These are phyloP conservation scores for Petrolisthes manimaculis DNA, from an alignment of 2,888 invertebrate species.

Conservation along the genomic window DNA sequence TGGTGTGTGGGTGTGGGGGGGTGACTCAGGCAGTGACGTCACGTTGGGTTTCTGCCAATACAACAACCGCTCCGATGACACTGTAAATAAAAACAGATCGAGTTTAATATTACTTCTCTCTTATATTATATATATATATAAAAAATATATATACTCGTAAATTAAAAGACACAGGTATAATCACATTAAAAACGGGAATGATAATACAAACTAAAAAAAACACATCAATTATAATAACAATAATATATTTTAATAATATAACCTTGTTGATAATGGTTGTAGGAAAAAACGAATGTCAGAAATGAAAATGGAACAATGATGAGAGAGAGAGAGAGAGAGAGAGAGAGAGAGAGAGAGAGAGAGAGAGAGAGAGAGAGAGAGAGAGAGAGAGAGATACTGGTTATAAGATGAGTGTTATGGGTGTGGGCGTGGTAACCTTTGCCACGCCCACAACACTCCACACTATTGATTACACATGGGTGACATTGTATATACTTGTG, in stretches of 20 bases:
- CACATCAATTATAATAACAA: too few species aligned
- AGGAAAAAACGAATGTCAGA: neutral
- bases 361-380: neutral
- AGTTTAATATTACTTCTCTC: neutral
- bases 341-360: neutral
- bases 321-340: neutral
- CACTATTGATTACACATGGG: neutral
- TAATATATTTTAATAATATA: too few species aligned
- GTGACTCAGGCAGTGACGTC: constrained; percentile 4
- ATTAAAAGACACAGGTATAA: too few species aligned
- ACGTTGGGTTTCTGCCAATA: neutral
- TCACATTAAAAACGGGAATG: too few species aligned
- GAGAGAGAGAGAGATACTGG: neutral
- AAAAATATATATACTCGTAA: too few species aligned
- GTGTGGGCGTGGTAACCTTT: neutral
- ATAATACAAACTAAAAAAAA: too few species aligned
- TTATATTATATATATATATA: too few species aligned
- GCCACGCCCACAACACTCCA: neutral
- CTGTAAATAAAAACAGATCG: neutral
- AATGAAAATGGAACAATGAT: neutral
- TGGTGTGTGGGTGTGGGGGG: neutral
- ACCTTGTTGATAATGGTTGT: neutral
- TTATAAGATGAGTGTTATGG: neutral
- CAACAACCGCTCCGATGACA: neutral
- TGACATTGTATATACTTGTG: too few species aligned